These are phyloP conservation scores for Mythimna pallens DNA, from an alignment of 2,888 invertebrate genomes.

Conservation along the genomic window DNA sequence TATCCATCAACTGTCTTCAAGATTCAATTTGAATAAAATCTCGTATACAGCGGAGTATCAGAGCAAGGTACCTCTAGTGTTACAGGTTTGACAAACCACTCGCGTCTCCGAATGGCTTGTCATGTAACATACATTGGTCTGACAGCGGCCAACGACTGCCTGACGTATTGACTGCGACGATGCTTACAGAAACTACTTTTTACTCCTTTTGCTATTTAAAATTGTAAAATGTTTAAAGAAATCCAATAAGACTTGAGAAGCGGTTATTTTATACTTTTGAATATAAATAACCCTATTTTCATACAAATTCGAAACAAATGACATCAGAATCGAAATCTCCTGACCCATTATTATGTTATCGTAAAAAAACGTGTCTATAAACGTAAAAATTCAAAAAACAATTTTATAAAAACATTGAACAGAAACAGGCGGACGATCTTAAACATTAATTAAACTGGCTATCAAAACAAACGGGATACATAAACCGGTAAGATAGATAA, in stretches of 20 bases:
- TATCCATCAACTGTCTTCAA: conserved; percentile 8
- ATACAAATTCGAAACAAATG: conserved; percentile 41
- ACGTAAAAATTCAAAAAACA: conserved; percentile 43
- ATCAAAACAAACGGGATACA: conserved; percentile 79
- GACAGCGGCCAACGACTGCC: conserved; percentile 53
- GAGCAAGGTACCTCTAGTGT: conserved; percentile 23
- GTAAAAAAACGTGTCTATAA: conserved; percentile 44
- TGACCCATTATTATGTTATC: conserved; percentile 26
- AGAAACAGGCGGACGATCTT: conserved; percentile 28
- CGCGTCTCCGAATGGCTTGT: conserved; percentile 55
- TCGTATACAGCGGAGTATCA: conserved; percentile 22
- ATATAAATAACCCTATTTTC: conserved; percentile 11
- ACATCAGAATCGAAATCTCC: conserved; percentile 28
- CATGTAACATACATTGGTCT: conserved; percentile 59
- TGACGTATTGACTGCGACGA: conserved; percentile 52
- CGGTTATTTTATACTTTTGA: neutral
- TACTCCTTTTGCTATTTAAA: conserved; percentile 26
- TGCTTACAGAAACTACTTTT: conserved; percentile 31
- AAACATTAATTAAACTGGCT: conserved; percentile 64
- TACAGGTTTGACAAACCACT: conserved; percentile 60
- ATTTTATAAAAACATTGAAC: conserved; percentile 33
- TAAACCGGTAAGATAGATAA: conserved; percentile 62
- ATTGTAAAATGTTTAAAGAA: conserved; percentile 25
- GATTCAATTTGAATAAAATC: conserved; percentile 14
- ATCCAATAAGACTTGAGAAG: neutral